phyloP scores from a whole-genome alignment of 2,888 invertebrate species.

The Stenodema calcarata region DNA sequence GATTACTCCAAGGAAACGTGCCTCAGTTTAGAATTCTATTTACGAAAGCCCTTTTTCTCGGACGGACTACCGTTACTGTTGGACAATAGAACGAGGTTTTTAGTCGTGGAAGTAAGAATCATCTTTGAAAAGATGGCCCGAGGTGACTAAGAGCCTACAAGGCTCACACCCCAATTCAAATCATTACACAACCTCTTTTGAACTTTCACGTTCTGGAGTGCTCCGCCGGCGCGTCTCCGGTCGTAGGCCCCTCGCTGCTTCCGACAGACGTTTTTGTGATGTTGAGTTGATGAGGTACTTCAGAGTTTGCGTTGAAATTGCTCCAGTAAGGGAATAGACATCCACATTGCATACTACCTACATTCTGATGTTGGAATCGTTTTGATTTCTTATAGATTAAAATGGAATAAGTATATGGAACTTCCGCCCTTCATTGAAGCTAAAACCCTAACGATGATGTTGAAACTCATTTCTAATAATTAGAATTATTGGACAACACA shows the following conservation, averaged over 20 bases:
- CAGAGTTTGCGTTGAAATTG: too few species aligned
- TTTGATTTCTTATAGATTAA: too few species aligned
- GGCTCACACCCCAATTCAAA: background rate
- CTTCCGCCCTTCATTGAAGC: too few species aligned
- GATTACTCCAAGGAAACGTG: background rate
- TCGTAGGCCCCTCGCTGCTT: background rate
- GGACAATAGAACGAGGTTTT: background rate
- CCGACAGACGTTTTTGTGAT: too few species aligned
- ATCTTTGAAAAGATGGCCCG: background rate
- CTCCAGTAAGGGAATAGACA: too few species aligned
- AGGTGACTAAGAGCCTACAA: background rate
- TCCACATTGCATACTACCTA: too few species aligned
- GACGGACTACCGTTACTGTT: background rate
- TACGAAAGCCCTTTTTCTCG: background rate
- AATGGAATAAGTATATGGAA: too few species aligned
- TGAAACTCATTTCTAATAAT: too few species aligned
- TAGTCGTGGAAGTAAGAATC: background rate
- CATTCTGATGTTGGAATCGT: too few species aligned
- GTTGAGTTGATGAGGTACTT: too few species aligned
- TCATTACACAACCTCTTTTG: background rate
- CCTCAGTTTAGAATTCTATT: background rate
- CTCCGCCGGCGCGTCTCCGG: background rate
- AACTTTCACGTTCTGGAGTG: background rate
- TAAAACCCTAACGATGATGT: too few species aligned
- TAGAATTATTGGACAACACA: too few species aligned